phyloP scores from a whole-genome alignment of 1,140 invertebrate species.

The Galendromus occidentalis region DNA sequence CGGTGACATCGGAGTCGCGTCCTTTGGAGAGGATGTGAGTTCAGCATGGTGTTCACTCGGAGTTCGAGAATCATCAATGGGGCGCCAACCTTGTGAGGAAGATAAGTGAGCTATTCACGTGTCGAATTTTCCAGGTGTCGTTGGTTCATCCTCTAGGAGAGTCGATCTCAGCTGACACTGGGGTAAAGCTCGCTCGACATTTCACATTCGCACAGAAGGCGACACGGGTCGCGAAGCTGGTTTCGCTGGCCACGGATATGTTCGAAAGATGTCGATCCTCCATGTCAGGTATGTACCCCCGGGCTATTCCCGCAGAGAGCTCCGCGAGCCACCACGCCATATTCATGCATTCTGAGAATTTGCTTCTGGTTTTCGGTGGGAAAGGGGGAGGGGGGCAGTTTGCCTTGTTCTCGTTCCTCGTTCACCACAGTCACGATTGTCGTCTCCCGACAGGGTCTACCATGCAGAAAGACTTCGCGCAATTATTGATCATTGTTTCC shows the following conservation, averaged over 20 bases:
- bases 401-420: no score
- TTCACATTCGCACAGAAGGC: slow-evolving; percentile 33
- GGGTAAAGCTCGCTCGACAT: slow-evolving; percentile 24
- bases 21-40: slow-evolving; percentile 68
- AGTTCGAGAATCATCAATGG: no score
- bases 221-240: slow-evolving; percentile 28
- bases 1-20: slow-evolving; percentile 69
- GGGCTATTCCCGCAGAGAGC: no score
- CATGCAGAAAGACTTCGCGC: slow-evolving; percentile 39
- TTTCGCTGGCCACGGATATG: slow-evolving; percentile 14
- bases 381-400: no score
- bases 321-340: no score
- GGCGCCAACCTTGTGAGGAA: no score
- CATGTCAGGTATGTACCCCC: slow-evolving; percentile 13
- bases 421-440: no score
- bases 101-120: no score
- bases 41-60: no score
- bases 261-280: slow-evolving; percentile 2
- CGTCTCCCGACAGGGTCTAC: slow-evolving; percentile 29
- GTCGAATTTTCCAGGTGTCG: background rate
- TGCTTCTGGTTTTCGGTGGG: no score
- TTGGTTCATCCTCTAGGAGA: background rate
- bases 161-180: background rate
- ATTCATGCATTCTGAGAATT: no score
- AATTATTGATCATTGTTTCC: slow-evolving; percentile 73